Base-by-base conservation (phyloP, 1,140 invertebrate genomes). In the Coelopa frigida region DNA sequence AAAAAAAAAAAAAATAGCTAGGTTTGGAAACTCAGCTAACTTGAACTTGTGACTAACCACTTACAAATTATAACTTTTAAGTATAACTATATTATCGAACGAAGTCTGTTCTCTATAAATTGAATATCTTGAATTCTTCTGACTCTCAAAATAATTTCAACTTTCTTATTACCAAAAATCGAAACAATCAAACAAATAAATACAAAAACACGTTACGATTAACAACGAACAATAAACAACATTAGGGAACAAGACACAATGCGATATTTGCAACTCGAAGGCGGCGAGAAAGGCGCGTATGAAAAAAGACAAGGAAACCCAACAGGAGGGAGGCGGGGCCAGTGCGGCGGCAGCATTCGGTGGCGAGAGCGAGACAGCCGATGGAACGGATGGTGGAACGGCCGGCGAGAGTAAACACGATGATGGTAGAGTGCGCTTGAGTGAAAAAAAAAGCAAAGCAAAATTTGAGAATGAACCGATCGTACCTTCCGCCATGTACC, bases 191-290 rank as follows among this genome's bases (percentile, higher is more conserved):
- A 49, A 49, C 48, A 36, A 50, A 47, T 44, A 48, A 52, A 54
- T 36, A 50, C 20, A 52, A 42, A 42, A 40, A 20, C 37, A 33
- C 12, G 29, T 33, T 29, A 41, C 24, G 14, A 15, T 27, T 5
- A 17, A 41, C 17, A 21, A 44, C 41, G 22, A 47, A 12, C 29
- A 26, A 44, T 15, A 11, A 17, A 11, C 39, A 53, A 53, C 53
- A 65, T 61, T 75, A 88, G 85, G 84, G 84, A 87, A 88, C 79
- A 87, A 84, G 80, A 87, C 84, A 54, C 78, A 85, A 66, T 88
- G 85, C 72, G 84, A 87, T 72, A 75, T 84, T 67, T 88, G 85
- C 76, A 82, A 78, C 75, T 75, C 80, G 51, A 84, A 83, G 75
- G 67, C 77, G 49, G 76, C 74, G 62, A 76, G 78, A 70, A 84